Conservation (phyloP, 2,113 vertebrate species). For the Corythornis cristatus region DNA sequence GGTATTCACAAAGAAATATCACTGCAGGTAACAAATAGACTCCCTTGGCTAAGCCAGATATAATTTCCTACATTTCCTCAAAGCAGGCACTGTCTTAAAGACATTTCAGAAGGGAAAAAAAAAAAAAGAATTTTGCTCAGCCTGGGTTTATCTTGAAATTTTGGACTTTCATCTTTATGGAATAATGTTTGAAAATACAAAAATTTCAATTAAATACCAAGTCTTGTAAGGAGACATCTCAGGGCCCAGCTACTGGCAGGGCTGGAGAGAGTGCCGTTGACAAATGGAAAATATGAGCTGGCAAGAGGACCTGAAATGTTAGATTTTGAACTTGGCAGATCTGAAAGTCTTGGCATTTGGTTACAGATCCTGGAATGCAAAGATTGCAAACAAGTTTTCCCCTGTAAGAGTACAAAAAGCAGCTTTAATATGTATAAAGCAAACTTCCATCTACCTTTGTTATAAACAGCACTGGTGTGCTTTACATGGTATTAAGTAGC, state of each 20-base stretch:
- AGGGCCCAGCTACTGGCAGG: conserved; percentile 46
- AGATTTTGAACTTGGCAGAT: conserved; percentile 20
- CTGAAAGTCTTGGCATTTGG: conserved; percentile 1
- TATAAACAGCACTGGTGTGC: background rate
- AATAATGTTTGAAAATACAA: conserved; percentile 44
- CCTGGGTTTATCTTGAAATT: conserved; percentile 58
- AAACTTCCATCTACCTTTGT: background rate
- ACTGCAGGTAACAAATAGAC: conserved; percentile 40
- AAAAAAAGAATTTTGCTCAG: conserved; percentile 34
- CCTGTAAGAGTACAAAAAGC: background rate
- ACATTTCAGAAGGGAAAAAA: conserved; percentile 33
- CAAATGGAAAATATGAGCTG: conserved; percentile 63
- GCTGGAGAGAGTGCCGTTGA: conserved; percentile 22
- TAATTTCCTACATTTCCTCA: conserved; percentile 22
- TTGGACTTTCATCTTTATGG: conserved; percentile 54
- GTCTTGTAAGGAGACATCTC: conserved; percentile 36
- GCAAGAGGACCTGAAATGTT: conserved; percentile 54
- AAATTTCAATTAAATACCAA: conserved; percentile 63
- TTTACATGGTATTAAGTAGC: background rate
- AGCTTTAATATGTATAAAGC: background rate
- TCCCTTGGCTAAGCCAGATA: conserved; percentile 37
- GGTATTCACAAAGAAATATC: conserved; percentile 63
- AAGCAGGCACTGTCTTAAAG: background rate
- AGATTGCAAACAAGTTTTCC: background rate
- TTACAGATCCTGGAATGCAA: background rate